phyloP scores from a whole-genome alignment of 1,140 invertebrate species.

The Cyrtorhinus lividipennis region DNA sequence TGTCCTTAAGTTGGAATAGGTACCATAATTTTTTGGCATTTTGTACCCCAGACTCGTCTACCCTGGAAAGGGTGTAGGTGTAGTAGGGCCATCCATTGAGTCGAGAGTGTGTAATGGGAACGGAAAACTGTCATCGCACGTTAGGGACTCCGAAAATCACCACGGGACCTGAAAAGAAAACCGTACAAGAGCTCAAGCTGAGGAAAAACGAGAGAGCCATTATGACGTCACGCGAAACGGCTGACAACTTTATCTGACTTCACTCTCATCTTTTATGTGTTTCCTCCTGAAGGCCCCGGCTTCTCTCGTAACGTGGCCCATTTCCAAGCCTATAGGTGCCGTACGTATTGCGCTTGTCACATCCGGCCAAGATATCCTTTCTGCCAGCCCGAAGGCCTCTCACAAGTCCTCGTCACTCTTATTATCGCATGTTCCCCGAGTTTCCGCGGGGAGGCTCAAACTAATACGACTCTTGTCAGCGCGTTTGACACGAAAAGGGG shows the following conservation, averaged over 20 bases:
- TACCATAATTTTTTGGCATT: no score
- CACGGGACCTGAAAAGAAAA: not conserved
- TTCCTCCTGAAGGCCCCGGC: not conserved
- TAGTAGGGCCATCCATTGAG: no score
- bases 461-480: not conserved
- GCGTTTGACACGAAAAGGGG: not conserved
- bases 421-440: slow-evolving; percentile 4
- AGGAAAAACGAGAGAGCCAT: slow-evolving; percentile 2
- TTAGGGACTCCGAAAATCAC: not conserved
- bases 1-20: no score
- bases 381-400: no score
- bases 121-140: not conserved
- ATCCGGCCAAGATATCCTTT: not conserved
- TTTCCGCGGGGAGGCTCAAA: not conserved
- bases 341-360: not conserved
- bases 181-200: not conserved
- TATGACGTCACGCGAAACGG: not conserved
- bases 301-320: not conserved
- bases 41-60: no score
- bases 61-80: no score
- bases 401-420: not conserved
- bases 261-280: not conserved
- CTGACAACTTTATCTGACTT: slow-evolving; percentile 5
- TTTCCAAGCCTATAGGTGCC: not conserved
- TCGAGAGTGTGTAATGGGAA: no score